phyloP scores from a whole-genome alignment of 1,140 invertebrate genomes.

The Parasteatoda tepidariorum region DNA sequence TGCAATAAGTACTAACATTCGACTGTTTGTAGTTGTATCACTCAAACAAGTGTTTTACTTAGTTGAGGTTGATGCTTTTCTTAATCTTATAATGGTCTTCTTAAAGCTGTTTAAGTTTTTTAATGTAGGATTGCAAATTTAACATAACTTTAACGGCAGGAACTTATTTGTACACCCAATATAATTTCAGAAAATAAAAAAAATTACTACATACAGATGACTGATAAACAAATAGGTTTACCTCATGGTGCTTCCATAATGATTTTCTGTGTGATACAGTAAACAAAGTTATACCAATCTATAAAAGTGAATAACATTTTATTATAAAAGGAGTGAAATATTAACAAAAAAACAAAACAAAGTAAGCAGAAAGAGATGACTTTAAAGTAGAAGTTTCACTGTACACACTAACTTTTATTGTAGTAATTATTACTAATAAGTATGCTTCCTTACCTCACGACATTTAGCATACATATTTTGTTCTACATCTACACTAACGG shows the following conservation, averaged over 20 bases:
- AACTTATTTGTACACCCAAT: no score
- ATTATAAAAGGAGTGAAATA: not conserved
- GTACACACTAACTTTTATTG: not conserved
- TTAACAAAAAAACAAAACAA: not conserved
- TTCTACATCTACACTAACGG: constrained; percentile 97
- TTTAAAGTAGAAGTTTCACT: not conserved
- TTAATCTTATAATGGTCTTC: no score
- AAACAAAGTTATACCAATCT: constrained; percentile 93
- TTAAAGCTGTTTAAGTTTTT: no score
- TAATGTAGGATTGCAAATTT: no score
- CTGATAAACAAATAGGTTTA: no score
- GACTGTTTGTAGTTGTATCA: no score
- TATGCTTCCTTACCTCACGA: constrained; percentile 69
- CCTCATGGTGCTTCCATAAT: constrained; percentile 95
- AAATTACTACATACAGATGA: no score
- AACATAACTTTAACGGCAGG: no score
- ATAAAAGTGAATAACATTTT: constrained; percentile 51
- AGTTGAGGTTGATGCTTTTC: no score
- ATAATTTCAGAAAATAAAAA: no score
- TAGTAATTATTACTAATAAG: not conserved
- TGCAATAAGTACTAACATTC: no score
- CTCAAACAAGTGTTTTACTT: no score
- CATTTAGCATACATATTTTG: constrained; percentile 97
- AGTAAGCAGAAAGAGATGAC: not conserved
- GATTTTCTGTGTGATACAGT: constrained; percentile 97